phyloP scores from a whole-genome alignment of 2,797 vertebrate genomes.

The Cyclopterus lumpus region DNA sequence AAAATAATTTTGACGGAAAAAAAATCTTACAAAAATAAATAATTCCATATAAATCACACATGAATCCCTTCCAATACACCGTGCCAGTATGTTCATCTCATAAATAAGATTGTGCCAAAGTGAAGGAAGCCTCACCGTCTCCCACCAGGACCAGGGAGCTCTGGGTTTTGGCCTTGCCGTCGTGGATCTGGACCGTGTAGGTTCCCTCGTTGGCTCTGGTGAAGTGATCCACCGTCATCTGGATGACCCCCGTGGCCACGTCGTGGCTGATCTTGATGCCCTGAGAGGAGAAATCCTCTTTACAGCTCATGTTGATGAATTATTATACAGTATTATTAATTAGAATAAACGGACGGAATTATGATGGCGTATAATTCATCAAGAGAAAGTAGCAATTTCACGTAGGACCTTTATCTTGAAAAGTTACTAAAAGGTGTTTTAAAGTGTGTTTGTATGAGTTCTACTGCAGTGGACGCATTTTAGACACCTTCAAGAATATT shows the following conservation, averaged over 20 bases:
- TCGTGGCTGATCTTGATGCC: slow-evolving; percentile 91
- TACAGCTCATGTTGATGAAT: too few relatives aligned
- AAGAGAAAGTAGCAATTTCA: too few relatives aligned
- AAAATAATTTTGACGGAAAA: not conserved
- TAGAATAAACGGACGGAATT: too few relatives aligned
- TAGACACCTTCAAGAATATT: too few relatives aligned
- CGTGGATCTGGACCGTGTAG: slow-evolving; percentile 94
- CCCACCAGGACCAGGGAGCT: slow-evolving; percentile 96
- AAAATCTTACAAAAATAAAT: not conserved
- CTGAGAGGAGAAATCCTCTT: slow-evolving; percentile 70
- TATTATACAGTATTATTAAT: too few relatives aligned
- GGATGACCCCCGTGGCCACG: slow-evolving; percentile 88
- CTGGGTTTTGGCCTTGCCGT: slow-evolving; percentile 95
- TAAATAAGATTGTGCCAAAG: not conserved
- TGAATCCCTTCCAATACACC: not conserved
- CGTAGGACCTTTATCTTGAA: too few relatives aligned
- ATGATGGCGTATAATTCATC: too few relatives aligned
- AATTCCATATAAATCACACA: not conserved
- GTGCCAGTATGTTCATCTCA: not conserved
- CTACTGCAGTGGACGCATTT: too few relatives aligned
- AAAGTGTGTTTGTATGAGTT: too few relatives aligned
- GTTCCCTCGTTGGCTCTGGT: slow-evolving; percentile 94
- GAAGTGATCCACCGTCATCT: slow-evolving; percentile 95
- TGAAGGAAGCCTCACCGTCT: slow-evolving; percentile 85
- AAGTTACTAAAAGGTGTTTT: too few relatives aligned